These are phyloP conservation scores for Aselliscus stoliczkanus DNA, from an alignment of 2,797 vertebrate genomes.

Conservation along the genomic window DNA sequence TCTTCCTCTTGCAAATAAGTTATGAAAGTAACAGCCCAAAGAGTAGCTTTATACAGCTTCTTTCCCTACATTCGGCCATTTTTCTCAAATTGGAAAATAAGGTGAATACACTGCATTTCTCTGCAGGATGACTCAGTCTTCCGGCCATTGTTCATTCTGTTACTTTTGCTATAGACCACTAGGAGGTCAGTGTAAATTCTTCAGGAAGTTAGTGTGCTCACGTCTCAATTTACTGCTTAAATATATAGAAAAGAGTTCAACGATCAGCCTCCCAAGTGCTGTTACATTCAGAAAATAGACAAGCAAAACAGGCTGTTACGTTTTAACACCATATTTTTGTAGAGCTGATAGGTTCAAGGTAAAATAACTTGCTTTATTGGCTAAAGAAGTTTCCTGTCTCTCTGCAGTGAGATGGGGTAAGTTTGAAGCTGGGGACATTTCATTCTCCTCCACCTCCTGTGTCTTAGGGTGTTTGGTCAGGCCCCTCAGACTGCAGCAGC, in stretches of 20 bases:
- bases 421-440: background rate
- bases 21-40: background rate
- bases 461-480: background rate
- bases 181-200: slow-evolving; percentile 53
- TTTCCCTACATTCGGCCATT: background rate
- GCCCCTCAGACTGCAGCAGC: background rate
- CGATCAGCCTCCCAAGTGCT: background rate
- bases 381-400: background rate
- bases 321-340: background rate
- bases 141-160: background rate
- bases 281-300: slow-evolving; percentile 27
- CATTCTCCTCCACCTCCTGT: background rate
- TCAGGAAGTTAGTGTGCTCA: background rate
- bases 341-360: background rate
- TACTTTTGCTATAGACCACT: slow-evolving; percentile 30
- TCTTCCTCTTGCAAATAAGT: background rate
- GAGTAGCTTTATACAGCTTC: background rate
- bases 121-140: slow-evolving; percentile 59
- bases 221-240: slow-evolving; percentile 41
- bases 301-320: background rate
- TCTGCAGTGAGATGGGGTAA: background rate
- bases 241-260: slow-evolving; percentile 51
- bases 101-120: background rate
- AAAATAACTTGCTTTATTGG: slow-evolving; percentile 14
- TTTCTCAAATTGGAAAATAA: slow-evolving; percentile 33